Evolutionary conservation across 2,113 vertebrate species (phyloP), one percentile per base, ranked within the genome.

Genomic region (Myotis brandtii): DNA sequence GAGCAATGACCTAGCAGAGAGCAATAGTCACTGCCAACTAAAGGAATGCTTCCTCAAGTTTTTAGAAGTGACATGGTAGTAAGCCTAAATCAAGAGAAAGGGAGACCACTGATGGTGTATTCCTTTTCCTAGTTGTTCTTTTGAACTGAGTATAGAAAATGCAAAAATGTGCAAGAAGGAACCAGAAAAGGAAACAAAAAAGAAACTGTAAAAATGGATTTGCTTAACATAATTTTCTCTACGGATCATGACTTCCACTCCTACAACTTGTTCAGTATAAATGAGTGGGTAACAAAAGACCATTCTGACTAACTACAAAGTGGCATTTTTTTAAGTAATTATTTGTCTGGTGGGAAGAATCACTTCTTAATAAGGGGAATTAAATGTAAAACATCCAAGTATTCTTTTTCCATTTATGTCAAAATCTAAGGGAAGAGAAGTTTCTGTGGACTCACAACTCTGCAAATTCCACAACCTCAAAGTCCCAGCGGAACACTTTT

Each of bases 121-220:
- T 50, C 18, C 48, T 96, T 85, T 79, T 50, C 48, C n/a, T 67
- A 56, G 40, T 2, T 72, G 43, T 72, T 84, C 72, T 84, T 89
- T 80, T 64, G 18, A 93, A 69, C 34, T 85, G 27, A 48, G 27
- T 25, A 46, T 18, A 84, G 50, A 64, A 93, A 62, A 62, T 25
- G 6, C 40, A 72, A 52, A 88, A 43, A 52, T 14, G 16, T 83
- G 56, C 34, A 37, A 64, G 50, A 93, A 62, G 52, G 30, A 79
- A 72, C 67, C 81, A 94, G 32, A 82, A 80, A 95, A 56, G 14
- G 25, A 81, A 79, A 72, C 27, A 76, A 69, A 92, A 56, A 70
- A 69, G 62, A 86, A 95, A 76, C 9, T 32, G 46, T 48, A 59
- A 88, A 83, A 70, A 75, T 40, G 20, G 40, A 59, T 95, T 76